These are phyloP conservation scores for Gasterosteus aculeatus DNA, from an alignment of 2,113 vertebrate genomes.

Conservation along the genomic window DNA sequence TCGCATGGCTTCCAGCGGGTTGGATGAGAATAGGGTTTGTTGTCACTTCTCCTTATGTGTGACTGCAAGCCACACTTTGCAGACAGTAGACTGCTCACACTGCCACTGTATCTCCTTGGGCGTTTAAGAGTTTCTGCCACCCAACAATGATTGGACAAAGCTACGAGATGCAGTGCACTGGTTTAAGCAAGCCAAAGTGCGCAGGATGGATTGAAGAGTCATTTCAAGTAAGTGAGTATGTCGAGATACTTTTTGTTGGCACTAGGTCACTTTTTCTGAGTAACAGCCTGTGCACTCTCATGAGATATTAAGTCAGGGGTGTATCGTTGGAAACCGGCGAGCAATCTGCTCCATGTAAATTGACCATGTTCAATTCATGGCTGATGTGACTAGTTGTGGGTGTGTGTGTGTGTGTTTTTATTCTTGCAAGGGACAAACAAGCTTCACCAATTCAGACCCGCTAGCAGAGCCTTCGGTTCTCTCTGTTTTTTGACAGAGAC, in stretches of 20 bases:
- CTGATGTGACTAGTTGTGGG: constrained; percentile 16
- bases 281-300: constrained; percentile 1
- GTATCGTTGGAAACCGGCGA: constrained; percentile 13
- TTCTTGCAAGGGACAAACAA: constrained; percentile 4
- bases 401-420: constrained; percentile 19
- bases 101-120: constrained; percentile 1
- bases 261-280: constrained; percentile 2
- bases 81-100: constrained; percentile 2
- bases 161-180: background rate
- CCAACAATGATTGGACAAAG: constrained; percentile 17
- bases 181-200: constrained; percentile 24
- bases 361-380: constrained; percentile 38
- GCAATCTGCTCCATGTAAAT: constrained; percentile 10
- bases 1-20: background rate
- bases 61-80: background rate
- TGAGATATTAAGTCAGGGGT: constrained; percentile 29
- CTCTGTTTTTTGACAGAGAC: background rate
- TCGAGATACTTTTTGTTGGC: constrained; percentile 24
- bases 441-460: constrained; percentile 9
- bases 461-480: constrained; percentile 5
- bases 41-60: constrained; percentile 12
- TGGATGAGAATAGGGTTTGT: background rate
- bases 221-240: constrained; percentile 18
- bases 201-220: background rate
- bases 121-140: constrained; percentile 12